A percentile compares a stretch with the other conserved stretches of the same genome.
Evolutionary conservation across 2,888 invertebrate genomes (phyloP).

Genomic region (Scaptomyza cyrtandrae): DNA sequence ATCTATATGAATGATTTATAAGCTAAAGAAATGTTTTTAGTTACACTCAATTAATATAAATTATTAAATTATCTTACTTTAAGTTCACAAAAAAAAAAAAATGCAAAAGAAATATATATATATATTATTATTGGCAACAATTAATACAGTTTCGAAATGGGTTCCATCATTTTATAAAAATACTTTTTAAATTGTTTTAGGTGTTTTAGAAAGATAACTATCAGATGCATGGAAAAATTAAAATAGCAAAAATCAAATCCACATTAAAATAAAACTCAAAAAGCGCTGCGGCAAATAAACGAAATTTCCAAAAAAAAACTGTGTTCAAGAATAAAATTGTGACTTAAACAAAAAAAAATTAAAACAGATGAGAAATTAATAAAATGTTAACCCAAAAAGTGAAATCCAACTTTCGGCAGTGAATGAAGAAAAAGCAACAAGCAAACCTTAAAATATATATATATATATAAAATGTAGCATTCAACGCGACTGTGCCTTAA

Average conservation of each 20-base stretch:
- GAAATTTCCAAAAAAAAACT: slow-evolving; percentile 38
- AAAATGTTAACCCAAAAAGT: slow-evolving; percentile 38
- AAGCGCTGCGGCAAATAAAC: slow-evolving; percentile 75
- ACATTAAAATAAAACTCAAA: slow-evolving; percentile 23
- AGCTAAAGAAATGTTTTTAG: no score
- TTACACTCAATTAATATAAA: no score
- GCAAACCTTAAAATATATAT: slow-evolving; percentile 3
- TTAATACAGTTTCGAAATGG: neutral
- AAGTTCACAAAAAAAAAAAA: no score
- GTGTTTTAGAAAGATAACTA: slow-evolving; percentile 9
- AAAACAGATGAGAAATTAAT: slow-evolving; percentile 14
- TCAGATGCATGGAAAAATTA: neutral
- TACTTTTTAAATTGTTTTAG: slow-evolving; percentile 3
- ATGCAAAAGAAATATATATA: no score
- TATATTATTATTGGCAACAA: no score
- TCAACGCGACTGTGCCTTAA: slow-evolving; percentile 55
- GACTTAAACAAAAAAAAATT: slow-evolving; percentile 20
- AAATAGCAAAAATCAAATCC: slow-evolving; percentile 24
- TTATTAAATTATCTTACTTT: no score
- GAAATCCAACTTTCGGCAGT: slow-evolving; percentile 57
- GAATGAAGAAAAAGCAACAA: slow-evolving; percentile 35
- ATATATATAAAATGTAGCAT: slow-evolving; percentile 43
- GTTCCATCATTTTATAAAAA: neutral
- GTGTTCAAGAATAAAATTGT: slow-evolving; percentile 8
- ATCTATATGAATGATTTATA: no score